Conservation (phyloP, 2,888 invertebrate genomes). For the Archips xylosteana region DNA sequence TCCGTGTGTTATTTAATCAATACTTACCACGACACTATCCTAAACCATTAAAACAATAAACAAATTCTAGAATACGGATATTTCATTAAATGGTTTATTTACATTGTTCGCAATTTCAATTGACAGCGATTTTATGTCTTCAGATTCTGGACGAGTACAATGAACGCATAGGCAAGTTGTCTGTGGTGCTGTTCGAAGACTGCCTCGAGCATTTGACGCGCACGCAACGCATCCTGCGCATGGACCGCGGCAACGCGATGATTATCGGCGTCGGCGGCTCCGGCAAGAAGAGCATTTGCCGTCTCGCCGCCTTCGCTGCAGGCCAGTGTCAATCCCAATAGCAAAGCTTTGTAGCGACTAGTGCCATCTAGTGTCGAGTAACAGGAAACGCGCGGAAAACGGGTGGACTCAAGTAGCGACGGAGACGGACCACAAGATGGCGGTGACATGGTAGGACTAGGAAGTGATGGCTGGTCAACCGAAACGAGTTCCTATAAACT, state of each 20-base stretch:
- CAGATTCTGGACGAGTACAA: conserved; percentile 95
- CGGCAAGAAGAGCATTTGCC: conserved; percentile 93
- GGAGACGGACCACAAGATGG: too few species aligned
- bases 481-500: too few species aligned
- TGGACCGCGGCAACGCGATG: conserved; percentile 93
- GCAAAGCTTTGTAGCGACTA: neutral
- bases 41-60: too few species aligned
- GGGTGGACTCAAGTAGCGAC: too few species aligned
- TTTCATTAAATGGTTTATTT: too few species aligned
- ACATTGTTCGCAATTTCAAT: too few species aligned
- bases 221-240: conserved; percentile 93
- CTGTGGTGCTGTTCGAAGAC: conserved; percentile 95
- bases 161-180: conserved; percentile 90
- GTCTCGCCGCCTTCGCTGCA: conserved; percentile 93
- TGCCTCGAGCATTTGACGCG: conserved; percentile 96
- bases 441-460: too few species aligned
- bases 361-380: neutral
- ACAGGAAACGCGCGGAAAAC: neutral
- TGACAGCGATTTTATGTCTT: too few species aligned
- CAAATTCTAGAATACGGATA: too few species aligned
- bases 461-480: too few species aligned
- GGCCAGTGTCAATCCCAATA: conserved; percentile 65
- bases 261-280: conserved; percentile 96
- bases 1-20: too few species aligned
- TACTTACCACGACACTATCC: too few species aligned